phyloP scores from a whole-genome alignment of 2,113 vertebrate genomes.

The Elephas maximus region DNA sequence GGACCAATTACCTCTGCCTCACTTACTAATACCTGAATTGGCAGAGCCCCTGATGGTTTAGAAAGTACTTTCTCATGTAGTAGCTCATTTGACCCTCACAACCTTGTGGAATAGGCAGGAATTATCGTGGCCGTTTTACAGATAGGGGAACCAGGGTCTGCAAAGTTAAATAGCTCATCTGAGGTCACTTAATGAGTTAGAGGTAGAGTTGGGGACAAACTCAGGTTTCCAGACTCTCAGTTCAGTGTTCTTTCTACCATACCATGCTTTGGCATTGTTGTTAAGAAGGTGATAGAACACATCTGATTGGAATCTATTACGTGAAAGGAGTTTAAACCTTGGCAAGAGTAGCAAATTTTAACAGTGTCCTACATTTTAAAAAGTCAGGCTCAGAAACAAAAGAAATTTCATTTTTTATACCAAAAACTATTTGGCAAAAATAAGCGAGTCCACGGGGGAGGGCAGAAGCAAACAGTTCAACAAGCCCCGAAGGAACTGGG shows the following conservation, averaged over 20 bases:
- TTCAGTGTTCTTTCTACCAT: neutral
- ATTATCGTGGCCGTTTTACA: neutral
- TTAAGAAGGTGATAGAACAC: conserved; percentile 25
- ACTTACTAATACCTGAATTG: neutral
- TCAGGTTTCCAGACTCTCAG: neutral
- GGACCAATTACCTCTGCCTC: accelerated
- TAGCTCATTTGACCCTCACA: neutral
- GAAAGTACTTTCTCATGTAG: neutral
- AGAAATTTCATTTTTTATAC: conserved; percentile 41
- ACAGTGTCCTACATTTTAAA: conserved; percentile 20
- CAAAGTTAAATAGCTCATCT: neutral
- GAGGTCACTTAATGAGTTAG: neutral
- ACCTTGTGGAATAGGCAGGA: neutral
- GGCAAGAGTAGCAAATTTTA: neutral
- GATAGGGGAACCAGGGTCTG: neutral
- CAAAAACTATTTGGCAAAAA: conserved; percentile 24
- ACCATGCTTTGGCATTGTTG: neutral
- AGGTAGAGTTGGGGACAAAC: neutral
- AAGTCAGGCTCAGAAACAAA: conserved; percentile 52
- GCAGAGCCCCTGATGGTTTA: neutral
- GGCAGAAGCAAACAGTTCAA: neutral
- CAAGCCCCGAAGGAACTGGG: neutral
- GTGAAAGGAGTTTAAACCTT: conserved; percentile 1
- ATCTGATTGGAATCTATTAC: conserved; percentile 17
- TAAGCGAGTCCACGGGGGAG: neutral